These are phyloP conservation scores for Enhydra lutris DNA, from an alignment of 2,113 vertebrate genomes.

Conservation along the genomic window DNA sequence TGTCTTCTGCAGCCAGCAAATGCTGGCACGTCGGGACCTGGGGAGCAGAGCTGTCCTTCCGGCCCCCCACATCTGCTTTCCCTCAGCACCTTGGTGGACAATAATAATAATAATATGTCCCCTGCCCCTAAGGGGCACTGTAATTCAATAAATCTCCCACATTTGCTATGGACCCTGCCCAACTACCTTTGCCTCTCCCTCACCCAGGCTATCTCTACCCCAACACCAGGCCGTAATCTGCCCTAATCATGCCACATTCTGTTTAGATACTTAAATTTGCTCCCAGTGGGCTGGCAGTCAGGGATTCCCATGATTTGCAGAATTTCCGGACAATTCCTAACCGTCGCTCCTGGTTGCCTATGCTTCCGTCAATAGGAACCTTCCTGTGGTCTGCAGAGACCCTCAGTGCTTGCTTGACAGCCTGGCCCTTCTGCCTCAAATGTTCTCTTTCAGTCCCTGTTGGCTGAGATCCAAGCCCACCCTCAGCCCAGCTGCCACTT, in stretches of 20 bases:
- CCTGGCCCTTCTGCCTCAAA: background rate
- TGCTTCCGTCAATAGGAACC: accelerated
- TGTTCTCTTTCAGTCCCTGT: background rate
- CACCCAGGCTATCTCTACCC: background rate
- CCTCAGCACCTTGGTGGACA: background rate
- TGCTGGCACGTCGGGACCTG: accelerated
- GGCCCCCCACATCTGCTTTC: accelerated
- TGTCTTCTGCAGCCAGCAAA: background rate
- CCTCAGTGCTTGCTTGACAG: accelerated
- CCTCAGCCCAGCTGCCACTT: background rate
- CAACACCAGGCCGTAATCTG: background rate
- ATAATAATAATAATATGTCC: background rate
- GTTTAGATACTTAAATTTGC: background rate
- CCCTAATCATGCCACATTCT: background rate
- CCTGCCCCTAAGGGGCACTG: background rate
- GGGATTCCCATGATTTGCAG: background rate
- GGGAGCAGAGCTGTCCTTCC: background rate
- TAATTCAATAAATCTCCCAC: background rate
- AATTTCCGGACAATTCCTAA: background rate
- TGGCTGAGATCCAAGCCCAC: background rate
- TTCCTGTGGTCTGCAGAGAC: background rate
- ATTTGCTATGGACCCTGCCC: background rate
- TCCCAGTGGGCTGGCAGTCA: background rate
- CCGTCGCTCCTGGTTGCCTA: no score
- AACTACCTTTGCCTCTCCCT: background rate